Conservation (phyloP, 2,797 vertebrate genomes). For the Crax fasciolata region DNA sequence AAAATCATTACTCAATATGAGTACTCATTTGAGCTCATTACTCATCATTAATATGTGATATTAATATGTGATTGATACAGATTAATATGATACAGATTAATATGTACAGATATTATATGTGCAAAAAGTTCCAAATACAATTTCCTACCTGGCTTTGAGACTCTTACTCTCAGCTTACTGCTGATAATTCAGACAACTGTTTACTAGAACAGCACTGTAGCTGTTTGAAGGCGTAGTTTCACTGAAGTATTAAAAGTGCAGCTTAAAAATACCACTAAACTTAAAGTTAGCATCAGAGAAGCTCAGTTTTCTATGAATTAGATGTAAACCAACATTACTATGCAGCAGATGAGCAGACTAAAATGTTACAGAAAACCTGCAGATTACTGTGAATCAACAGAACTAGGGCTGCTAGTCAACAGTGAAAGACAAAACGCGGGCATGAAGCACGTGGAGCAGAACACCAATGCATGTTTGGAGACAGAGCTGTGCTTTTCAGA, state of each 20-base stretch:
- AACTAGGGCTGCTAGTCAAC: conserved; percentile 1
- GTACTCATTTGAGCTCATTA: too few species aligned
- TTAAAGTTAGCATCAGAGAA: background rate
- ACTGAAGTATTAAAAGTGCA: background rate
- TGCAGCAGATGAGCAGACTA: background rate
- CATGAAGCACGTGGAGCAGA: background rate
- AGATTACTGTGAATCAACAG: background rate
- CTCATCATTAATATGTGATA: too few species aligned
- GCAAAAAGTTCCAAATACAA: background rate
- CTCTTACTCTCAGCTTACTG: background rate
- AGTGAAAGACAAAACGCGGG: background rate
- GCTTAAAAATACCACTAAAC: background rate
- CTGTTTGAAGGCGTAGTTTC: background rate
- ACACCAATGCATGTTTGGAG: background rate
- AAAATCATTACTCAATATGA: too few species aligned
- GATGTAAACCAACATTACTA: background rate
- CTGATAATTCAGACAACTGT: background rate
- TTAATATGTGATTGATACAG: too few species aligned
- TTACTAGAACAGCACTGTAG: background rate
- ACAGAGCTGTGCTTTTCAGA: conserved; percentile 62
- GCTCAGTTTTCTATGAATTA: background rate
- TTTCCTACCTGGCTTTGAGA: background rate
- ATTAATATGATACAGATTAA: background rate
- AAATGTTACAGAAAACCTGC: background rate
- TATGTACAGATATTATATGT: too few species aligned